Evolutionary conservation across 2,797 vertebrate genomes (phyloP).

Genomic region (Tokudaia tokunoshimensis): DNA sequence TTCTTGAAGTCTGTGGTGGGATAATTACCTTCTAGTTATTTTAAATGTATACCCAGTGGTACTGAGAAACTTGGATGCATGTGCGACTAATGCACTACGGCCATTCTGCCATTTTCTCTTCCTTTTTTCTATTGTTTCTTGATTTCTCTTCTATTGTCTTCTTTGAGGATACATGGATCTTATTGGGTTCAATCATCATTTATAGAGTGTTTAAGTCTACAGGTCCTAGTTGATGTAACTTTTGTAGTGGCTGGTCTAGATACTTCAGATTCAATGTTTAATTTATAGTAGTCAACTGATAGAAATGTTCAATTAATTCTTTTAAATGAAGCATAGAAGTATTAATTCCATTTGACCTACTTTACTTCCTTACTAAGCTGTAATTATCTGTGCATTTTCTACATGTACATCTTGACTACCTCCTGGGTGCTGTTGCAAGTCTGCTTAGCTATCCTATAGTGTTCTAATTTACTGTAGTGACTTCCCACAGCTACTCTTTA

Average conservation of each 20-base stretch:
- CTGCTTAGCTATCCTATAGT: not conserved
- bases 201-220: not conserved
- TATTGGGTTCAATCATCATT: not conserved
- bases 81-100: not conserved
- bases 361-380: not conserved
- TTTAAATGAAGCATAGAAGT: constrained; percentile 38
- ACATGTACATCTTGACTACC: not conserved
- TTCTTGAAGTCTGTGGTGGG: not conserved
- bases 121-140: not conserved
- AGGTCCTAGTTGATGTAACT: not conserved
- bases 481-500: not conserved
- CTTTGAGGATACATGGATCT: not conserved
- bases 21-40: not conserved
- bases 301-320: not conserved
- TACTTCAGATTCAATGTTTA: not conserved
- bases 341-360: not conserved
- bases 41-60: not conserved
- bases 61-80: not conserved
- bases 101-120: not conserved
- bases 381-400: constrained; percentile 1
- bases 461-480: constrained; percentile 4
- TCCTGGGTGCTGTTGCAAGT: not conserved
- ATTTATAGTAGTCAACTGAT: not conserved
- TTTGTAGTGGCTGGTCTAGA: not conserved
- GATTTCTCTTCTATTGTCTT: constrained; percentile 16